Percentiles rank a stretch among this genome's conserved stretches.
Evolutionary conservation across 2,888 invertebrate genomes (phyloP).

Genomic region (Cylloceria caligata): DNA sequence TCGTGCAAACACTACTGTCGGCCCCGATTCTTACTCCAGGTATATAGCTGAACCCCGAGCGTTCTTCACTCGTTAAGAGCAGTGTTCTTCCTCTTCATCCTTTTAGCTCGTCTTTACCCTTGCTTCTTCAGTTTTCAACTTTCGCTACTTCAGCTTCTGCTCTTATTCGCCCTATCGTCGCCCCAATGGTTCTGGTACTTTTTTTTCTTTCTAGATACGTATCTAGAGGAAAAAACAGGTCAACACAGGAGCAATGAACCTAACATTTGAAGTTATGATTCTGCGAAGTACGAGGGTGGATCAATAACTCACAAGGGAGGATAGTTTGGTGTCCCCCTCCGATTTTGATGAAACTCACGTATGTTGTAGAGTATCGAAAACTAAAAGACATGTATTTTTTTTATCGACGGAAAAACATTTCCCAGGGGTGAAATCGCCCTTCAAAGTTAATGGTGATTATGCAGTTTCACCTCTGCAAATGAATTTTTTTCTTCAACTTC

Average conservation of each 20-base stretch:
- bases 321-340: too few species aligned
- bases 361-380: too few species aligned
- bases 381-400: too few species aligned
- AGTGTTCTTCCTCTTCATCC: constrained; percentile 31
- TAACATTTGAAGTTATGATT: not conserved
- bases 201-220: not conserved
- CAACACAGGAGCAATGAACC: not conserved
- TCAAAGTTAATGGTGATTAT: too few species aligned
- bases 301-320: too few species aligned
- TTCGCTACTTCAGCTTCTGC: constrained; percentile 11
- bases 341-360: too few species aligned
- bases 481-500: too few species aligned
- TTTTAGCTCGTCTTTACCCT: constrained; percentile 11
- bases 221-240: not conserved
- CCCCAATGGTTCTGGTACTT: not conserved
- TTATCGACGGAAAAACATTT: too few species aligned
- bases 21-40: constrained; percentile 44
- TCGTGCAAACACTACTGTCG: constrained; percentile 56
- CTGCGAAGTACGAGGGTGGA: too few species aligned
- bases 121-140: constrained; percentile 16
- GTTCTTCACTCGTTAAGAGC: constrained; percentile 49
- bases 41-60: constrained; percentile 40
- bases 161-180: constrained; percentile 3
- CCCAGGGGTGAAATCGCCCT: too few species aligned
- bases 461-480: too few species aligned